phyloP scores from a whole-genome alignment of 2,888 invertebrate genomes.

The Rhamphomyia laevipes region DNA sequence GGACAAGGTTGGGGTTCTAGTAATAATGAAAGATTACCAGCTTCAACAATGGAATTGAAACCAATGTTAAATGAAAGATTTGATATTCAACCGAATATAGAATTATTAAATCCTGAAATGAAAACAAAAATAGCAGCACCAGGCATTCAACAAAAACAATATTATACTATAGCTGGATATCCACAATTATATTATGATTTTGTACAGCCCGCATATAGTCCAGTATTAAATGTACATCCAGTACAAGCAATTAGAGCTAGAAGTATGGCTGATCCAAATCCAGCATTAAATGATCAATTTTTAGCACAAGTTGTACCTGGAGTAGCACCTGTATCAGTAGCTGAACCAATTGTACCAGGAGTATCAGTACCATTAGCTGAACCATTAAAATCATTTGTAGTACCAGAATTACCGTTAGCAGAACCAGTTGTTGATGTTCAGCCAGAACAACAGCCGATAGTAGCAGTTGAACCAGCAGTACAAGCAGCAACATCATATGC shows the following conservation, averaged over 20 bases:
- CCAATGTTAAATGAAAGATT: slow-evolving; percentile 12
- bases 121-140: slow-evolving; percentile 18
- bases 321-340: slow-evolving; percentile 4
- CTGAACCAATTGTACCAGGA: slow-evolving; percentile 13
- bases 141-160: slow-evolving; percentile 35
- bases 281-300: not conserved
- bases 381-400: not conserved
- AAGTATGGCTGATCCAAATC: slow-evolving; percentile 12
- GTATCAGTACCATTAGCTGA: not conserved
- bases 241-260: slow-evolving; percentile 17
- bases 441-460: not conserved
- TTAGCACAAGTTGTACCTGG: not conserved
- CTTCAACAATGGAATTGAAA: slow-evolving; percentile 1
- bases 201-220: slow-evolving; percentile 16
- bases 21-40: not conserved
- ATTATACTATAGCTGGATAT: slow-evolving; percentile 46
- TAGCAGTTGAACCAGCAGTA: not conserved
- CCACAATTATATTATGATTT: slow-evolving; percentile 33
- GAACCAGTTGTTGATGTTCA: not conserved
- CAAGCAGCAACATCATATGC: not conserved
- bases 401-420: not conserved
- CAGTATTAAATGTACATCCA: slow-evolving; percentile 18
- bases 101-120: slow-evolving; percentile 1
- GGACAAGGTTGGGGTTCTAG: too few species aligned
- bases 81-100: slow-evolving; percentile 11